Evolutionary conservation across 2,113 vertebrate species (phyloP).

Genomic region (Loxodonta africana): DNA sequence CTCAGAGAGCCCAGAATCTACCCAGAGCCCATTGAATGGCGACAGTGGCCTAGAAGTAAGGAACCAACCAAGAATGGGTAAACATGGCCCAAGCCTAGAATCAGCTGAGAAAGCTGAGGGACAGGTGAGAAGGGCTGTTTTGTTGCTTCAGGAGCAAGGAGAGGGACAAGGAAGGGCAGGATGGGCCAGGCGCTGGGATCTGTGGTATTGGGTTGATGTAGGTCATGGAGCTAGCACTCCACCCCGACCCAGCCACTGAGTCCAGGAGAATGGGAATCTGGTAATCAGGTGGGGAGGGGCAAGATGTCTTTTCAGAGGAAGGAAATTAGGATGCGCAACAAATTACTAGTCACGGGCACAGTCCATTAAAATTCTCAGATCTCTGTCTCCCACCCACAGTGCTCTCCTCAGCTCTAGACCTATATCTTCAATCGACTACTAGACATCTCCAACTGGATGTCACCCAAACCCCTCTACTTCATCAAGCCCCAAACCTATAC

Average conservation of each 20-base stretch:
- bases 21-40: background rate
- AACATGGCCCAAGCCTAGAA: background rate
- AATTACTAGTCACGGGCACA: background rate
- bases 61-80: background rate
- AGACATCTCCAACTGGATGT: background rate
- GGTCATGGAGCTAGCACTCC: background rate
- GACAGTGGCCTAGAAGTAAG: background rate
- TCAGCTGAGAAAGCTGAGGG: background rate
- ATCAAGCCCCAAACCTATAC: background rate
- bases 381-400: background rate
- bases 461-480: background rate
- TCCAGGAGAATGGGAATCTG: background rate
- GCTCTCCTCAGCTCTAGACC: background rate
- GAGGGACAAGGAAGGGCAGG: too few relatives aligned
- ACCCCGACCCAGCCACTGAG: background rate
- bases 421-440: background rate
- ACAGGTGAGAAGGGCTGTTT: background rate
- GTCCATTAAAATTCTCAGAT: rapidly evolving
- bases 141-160: background rate
- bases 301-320: background rate
- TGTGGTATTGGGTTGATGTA: rapidly evolving
- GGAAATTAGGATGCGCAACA: background rate
- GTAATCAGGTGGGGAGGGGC: too few relatives aligned
- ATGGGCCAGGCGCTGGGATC: background rate
- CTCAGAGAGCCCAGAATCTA: background rate